Percentiles rank a stretch among this genome's conserved stretches.
Conservation (phyloP, 2,888 invertebrate species). For the Criorhina ranunculi region DNA sequence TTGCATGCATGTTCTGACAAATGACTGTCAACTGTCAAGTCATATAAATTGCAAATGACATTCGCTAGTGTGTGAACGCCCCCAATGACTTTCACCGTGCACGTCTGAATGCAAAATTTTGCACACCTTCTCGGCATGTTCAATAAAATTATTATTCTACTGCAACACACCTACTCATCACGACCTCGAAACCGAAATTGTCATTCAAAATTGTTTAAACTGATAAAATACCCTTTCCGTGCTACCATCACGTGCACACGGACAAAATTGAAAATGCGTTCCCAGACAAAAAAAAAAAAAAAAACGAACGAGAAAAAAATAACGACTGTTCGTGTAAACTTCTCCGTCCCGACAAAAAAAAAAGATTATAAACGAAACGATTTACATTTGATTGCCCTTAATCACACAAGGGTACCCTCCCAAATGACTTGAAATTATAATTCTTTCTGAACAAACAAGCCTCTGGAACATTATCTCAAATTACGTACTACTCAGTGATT, state of each 20-base stretch:
- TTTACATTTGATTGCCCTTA: slow-evolving; percentile 63
- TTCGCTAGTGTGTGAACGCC: not conserved
- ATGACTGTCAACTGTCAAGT: slow-evolving; percentile 4
- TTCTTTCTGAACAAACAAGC: slow-evolving; percentile 25
- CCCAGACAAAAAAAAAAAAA: not conserved
- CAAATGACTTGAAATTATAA: slow-evolving; percentile 36
- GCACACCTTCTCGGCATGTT: slow-evolving; percentile 14
- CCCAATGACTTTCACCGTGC: slow-evolving; percentile 40
- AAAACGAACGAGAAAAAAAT: not conserved
- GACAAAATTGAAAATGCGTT: slow-evolving; percentile 11
- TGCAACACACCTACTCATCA: slow-evolving; percentile 41
- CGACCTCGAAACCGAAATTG: slow-evolving; percentile 62
- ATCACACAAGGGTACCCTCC: slow-evolving; percentile 33
- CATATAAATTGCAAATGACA: not conserved
- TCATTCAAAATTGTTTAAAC: slow-evolving; percentile 48
- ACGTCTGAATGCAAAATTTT: slow-evolving; percentile 10
- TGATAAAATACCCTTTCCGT: slow-evolving; percentile 38
- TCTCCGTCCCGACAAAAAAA: slow-evolving; percentile 2
- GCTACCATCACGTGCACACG: slow-evolving; percentile 28
- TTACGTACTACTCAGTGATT: slow-evolving; percentile 22
- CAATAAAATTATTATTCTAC: slow-evolving; percentile 24
- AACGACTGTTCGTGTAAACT: not conserved
- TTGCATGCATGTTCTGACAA: slow-evolving; percentile 17
- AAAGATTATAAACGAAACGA: slow-evolving; percentile 24
- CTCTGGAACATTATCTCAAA: slow-evolving; percentile 44